Evolutionary conservation across 2,888 invertebrate genomes (phyloP).

Genomic region (Leptinotarsa juncta): DNA sequence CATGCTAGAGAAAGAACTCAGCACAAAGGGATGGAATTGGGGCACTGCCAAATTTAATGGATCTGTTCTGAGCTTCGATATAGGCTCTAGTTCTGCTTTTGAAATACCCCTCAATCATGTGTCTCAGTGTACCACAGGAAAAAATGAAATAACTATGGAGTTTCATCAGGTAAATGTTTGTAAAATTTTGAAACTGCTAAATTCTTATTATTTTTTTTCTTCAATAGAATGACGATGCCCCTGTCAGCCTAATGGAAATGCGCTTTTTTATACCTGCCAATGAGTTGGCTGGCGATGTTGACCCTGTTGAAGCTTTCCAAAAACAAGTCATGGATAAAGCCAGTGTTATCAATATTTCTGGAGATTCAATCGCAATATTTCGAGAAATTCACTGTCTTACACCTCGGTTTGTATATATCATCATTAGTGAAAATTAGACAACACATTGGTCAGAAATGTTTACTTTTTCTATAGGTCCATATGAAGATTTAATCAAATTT

Average conservation of each 20-base stretch:
- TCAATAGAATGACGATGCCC: slow-evolving; percentile 93
- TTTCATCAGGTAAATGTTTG: slow-evolving; percentile 84
- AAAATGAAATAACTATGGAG: slow-evolving; percentile 98
- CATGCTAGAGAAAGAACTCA: slow-evolving; percentile 91
- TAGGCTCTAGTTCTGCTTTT: slow-evolving; percentile 87
- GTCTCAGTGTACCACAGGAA: slow-evolving; percentile 94
- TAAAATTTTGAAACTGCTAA: slow-evolving; percentile 8
- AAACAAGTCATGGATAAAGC: slow-evolving; percentile 97
- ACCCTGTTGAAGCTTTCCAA: slow-evolving; percentile 97
- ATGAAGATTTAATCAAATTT: too few species aligned
- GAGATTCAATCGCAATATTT: slow-evolving; percentile 97
- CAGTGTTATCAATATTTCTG: slow-evolving; percentile 96
- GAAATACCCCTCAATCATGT: slow-evolving; percentile 97
- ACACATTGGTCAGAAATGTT: too few species aligned
- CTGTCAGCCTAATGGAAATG: slow-evolving; percentile 97
- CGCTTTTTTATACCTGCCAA: slow-evolving; percentile 96
- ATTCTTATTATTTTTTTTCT: slow-evolving; percentile 48
- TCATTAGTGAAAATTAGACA: background rate
- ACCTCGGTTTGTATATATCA: slow-evolving; percentile 77
- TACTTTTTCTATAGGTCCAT: too few species aligned
- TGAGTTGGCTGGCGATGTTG: slow-evolving; percentile 86
- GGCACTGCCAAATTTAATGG: slow-evolving; percentile 95
- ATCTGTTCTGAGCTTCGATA: slow-evolving; percentile 85
- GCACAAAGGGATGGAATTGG: slow-evolving; percentile 99
- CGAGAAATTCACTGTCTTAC: slow-evolving; percentile 97